Evolutionary conservation across 2,797 vertebrate species (phyloP), one percentile per base, ranked within the genome.

Genomic region (Tapirus indicus): DNA sequence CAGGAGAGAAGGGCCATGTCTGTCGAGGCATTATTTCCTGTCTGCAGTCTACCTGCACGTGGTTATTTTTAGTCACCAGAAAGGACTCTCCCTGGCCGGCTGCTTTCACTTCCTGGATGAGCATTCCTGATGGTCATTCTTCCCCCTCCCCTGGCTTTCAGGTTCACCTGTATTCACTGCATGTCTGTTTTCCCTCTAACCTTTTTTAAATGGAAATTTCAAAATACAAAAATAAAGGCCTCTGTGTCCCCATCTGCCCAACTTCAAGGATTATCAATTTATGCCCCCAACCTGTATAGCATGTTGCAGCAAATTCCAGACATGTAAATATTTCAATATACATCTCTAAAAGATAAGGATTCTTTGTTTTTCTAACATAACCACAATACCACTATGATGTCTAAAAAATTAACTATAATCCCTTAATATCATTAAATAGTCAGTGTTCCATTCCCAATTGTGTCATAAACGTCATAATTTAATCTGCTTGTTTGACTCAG

Each of bases 21-120:
- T 18, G 16, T 2, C 7, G 6, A 12, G n/a, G 58, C 41, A n/a
- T 2, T 1, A 2, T 17, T 83, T 17, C 27, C 23, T 6, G 18
- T 29, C 41, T 2, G 9, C 10, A 0, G 27, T 27, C 54, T 2
- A 1, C 3, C 6, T 0, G 10, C 9, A 16, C 0, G 3, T 1
- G 6, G 17, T 3, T 18, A 13, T 14, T 44, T 18, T 23, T 6
- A 8, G 20, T 18, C 0, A 2, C 32, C 6, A 7, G 14, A 1
- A 5, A 0, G 3, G 62, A 12, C 62, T 17, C 29, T 2, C 41
- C 27, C 3, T 23, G 2, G 8, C 1, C 18, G 0, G 2, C 6
- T 12, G 41, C 6, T 77, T 21, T 62, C 16, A 2, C 7, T 1
- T 4, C 38, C 47, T 6, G 9, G 4, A 8, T 27, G 0, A 11